Conservation (phyloP, 2,888 invertebrate genomes). For the Drosophila putrida region DNA sequence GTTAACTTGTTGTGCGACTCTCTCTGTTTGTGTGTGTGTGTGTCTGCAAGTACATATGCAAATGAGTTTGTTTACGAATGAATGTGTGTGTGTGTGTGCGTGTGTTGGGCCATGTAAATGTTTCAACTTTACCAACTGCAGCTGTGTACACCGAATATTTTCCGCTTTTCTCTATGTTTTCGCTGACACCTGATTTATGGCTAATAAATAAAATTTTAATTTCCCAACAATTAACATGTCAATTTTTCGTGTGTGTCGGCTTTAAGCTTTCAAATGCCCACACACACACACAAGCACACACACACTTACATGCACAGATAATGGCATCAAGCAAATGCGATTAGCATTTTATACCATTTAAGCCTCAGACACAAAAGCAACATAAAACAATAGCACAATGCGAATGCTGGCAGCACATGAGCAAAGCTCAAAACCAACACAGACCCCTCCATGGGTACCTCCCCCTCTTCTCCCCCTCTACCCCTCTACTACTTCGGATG, state of each 20-base stretch:
- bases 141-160: slow-evolving; percentile 35
- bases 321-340: slow-evolving; percentile 68
- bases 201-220: slow-evolving; percentile 66
- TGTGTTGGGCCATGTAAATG: slow-evolving; percentile 50
- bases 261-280: slow-evolving; percentile 22
- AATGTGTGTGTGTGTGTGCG: slow-evolving; percentile 38
- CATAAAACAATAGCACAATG: slow-evolving; percentile 48
- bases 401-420: slow-evolving; percentile 15
- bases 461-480: not conserved
- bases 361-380: slow-evolving; percentile 49
- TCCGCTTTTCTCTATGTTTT: slow-evolving; percentile 28
- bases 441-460: not conserved
- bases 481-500: not conserved
- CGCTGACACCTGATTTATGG: slow-evolving; percentile 62
- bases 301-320: slow-evolving; percentile 26
- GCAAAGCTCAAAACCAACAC: slow-evolving; percentile 7
- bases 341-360: slow-evolving; percentile 76
- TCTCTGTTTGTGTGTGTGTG: slow-evolving; percentile 13
- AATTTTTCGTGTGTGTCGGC: slow-evolving; percentile 32
- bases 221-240: slow-evolving; percentile 65
- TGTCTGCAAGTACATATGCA: slow-evolving; percentile 51
- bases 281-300: slow-evolving; percentile 14
- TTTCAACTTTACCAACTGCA: slow-evolving; percentile 43
- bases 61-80: slow-evolving; percentile 46
- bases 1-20: slow-evolving; percentile 50